These are phyloP conservation scores for Formica exsecta DNA, from an alignment of 1,140 invertebrate genomes.

Conservation along the genomic window DNA sequence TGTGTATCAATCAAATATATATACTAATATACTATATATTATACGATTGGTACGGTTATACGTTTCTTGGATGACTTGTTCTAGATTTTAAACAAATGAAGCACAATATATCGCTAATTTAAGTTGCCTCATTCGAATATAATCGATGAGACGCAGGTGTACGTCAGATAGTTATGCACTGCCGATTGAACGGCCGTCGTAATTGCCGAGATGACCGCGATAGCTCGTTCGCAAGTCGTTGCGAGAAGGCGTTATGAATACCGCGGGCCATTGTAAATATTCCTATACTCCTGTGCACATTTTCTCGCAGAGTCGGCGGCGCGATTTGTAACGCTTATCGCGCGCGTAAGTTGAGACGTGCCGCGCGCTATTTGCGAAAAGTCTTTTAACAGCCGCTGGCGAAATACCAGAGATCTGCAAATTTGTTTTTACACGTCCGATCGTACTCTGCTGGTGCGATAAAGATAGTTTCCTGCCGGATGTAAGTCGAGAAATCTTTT, in stretches of 20 bases:
- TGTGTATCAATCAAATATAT: no score
- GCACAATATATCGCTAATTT: conserved; percentile 22
- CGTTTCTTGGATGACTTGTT: not conserved
- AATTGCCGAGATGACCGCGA: conserved; percentile 59
- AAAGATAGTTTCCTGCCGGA: not conserved
- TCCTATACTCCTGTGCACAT: conserved; percentile 18
- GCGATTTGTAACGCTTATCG: conserved; percentile 56
- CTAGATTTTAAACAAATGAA: conserved; percentile 1
- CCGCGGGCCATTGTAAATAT: conserved; percentile 56
- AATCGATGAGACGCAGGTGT: conserved; percentile 51
- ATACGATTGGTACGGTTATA: no score
- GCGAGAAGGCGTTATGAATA: conserved; percentile 48
- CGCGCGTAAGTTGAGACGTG: conserved; percentile 23
- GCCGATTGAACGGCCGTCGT: conserved; percentile 50
- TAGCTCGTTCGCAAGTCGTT: conserved; percentile 48
- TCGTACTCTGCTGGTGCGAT: not conserved
- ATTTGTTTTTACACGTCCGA: not conserved
- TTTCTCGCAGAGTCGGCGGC: conserved; percentile 27
- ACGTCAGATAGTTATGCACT: conserved; percentile 28
- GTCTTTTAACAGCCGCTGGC: not conserved
- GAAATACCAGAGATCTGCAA: conserved; percentile 22
- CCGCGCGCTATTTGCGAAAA: conserved; percentile 32
- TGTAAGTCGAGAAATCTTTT: not conserved
- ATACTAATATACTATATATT: no score
- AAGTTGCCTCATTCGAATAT: conserved; percentile 22